Conservation (phyloP, 2,797 vertebrate genomes). For the Enteromius mattozi region DNA sequence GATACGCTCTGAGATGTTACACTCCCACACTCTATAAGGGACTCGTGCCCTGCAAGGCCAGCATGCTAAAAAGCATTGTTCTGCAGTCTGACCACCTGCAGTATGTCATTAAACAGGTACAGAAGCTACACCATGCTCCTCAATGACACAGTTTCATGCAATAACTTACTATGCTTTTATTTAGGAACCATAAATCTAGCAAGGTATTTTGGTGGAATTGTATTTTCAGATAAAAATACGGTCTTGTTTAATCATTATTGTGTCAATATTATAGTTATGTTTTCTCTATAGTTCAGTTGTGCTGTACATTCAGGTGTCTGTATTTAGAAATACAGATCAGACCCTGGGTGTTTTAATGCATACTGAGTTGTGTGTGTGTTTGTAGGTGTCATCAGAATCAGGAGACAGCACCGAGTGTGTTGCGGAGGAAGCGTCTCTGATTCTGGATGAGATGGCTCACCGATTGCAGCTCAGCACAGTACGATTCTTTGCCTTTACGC, state of each 20-base stretch:
- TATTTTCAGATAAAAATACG: not conserved
- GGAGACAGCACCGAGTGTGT: conserved; percentile 80
- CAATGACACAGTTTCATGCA: not conserved
- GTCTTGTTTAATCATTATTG: not conserved
- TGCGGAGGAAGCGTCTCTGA: conserved; percentile 83
- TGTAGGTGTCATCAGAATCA: conserved; percentile 85
- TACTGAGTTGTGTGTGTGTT: conserved; percentile 2
- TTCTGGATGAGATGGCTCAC: conserved; percentile 97
- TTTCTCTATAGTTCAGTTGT: not conserved
- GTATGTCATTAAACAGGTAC: conserved; percentile 89
- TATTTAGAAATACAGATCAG: not conserved
- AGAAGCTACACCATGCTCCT: too few species aligned
- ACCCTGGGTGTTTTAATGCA: not conserved
- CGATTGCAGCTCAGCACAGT: conserved; percentile 85
- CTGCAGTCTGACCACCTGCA: conserved; percentile 87
- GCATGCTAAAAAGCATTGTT: conserved; percentile 82
- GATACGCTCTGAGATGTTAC: conserved; percentile 91
- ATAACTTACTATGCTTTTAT: not conserved
- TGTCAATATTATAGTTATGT: not conserved
- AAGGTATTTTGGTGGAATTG: not conserved
- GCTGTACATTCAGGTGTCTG: not conserved
- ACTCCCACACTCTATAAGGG: conserved; percentile 88
- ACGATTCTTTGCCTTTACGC: conserved; percentile 89
- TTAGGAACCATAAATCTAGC: not conserved
- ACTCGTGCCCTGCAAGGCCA: conserved; percentile 82